Conservation (phyloP, 2,797 vertebrate species). For the Malurus leucopterus region DNA sequence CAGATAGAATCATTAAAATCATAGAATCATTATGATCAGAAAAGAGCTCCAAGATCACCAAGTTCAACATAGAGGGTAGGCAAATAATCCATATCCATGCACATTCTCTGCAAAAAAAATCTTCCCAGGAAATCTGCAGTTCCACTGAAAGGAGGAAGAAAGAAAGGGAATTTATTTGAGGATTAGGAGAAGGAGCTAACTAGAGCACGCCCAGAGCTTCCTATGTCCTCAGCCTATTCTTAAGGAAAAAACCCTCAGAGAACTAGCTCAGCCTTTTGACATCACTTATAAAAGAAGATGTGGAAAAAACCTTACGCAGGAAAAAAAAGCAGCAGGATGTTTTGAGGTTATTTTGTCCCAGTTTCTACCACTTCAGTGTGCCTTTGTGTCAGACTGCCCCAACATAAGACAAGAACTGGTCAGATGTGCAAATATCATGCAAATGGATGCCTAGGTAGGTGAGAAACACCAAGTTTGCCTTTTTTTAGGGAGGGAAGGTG, state of each 20-base stretch:
- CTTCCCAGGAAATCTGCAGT: background rate
- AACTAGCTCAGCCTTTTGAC: background rate
- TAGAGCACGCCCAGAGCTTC: background rate
- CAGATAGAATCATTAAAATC: background rate
- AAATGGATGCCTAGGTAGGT: background rate
- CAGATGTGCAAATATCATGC: background rate
- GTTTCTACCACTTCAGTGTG: background rate
- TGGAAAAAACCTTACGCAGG: background rate
- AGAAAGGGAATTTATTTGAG: background rate
- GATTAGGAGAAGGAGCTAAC: background rate
- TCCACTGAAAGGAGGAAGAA: background rate
- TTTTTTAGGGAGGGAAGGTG: background rate
- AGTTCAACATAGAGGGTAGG: background rate
- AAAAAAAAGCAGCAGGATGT: background rate
- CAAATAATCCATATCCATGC: background rate
- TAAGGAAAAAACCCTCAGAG: background rate
- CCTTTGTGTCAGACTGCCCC: background rate
- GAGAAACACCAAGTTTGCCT: background rate
- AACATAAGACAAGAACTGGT: fast-evolving
- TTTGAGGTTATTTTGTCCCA: background rate
- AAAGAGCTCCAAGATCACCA: background rate
- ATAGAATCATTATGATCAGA: background rate
- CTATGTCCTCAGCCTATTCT: background rate
- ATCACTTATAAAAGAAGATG: background rate
- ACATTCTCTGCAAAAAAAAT: background rate